Conservation (phyloP, 2,113 vertebrate species). For the Sialia sialis region DNA sequence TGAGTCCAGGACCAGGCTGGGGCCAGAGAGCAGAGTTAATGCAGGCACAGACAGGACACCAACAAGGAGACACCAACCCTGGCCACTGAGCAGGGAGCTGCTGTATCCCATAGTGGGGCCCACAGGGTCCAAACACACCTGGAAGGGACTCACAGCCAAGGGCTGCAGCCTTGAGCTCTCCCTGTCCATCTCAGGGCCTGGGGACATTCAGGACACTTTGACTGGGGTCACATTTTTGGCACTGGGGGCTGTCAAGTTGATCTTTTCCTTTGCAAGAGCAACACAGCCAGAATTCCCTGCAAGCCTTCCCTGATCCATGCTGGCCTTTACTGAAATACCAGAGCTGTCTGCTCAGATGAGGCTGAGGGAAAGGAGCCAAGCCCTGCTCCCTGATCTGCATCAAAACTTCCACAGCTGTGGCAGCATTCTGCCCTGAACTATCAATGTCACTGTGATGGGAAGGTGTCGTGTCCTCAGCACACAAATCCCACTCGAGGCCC, state of each 20-base stretch:
- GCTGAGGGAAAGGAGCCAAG: not conserved
- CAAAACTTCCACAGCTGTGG: not conserved
- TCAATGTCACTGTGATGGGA: not conserved
- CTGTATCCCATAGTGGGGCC: rapidly evolving
- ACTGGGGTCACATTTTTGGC: not conserved
- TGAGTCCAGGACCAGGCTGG: conserved; percentile 81
- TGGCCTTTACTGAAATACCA: not conserved
- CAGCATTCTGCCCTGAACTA: not conserved
- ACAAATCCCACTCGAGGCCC: not conserved
- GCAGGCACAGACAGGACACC: not conserved
- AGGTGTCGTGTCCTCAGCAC: rapidly evolving
- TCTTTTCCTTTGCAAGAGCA: not conserved
- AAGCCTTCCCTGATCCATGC: not conserved
- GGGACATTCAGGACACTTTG: not conserved
- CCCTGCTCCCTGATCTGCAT: not conserved
- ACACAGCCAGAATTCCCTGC: not conserved
- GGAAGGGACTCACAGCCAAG: not conserved
- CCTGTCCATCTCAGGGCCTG: not conserved
- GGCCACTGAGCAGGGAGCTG: not conserved
- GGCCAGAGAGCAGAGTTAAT: not conserved
- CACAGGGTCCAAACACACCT: not conserved
- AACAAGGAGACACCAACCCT: not conserved
- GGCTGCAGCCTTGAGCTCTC: not conserved
- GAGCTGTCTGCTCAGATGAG: not conserved
- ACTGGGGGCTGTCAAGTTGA: not conserved